These are phyloP conservation scores for Epirrhoe tristata DNA, from an alignment of 2,888 invertebrate species.

Conservation along the genomic window DNA sequence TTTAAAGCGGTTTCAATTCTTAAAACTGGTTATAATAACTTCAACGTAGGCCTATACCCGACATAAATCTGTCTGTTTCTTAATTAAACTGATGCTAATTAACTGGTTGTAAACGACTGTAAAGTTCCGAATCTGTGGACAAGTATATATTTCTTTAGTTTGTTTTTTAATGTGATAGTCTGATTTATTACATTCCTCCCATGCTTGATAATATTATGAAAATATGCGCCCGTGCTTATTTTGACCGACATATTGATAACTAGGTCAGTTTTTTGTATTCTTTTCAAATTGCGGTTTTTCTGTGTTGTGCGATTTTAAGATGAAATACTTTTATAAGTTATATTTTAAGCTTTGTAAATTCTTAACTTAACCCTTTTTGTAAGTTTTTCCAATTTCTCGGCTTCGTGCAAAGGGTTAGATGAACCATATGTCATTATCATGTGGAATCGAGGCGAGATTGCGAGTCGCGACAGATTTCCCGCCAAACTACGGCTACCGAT, in stretches of 20 bases:
- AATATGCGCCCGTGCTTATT: background rate
- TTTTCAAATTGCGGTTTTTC: too few species aligned
- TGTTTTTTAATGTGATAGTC: slow-evolving; percentile 2
- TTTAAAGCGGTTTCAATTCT: background rate
- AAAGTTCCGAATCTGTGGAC: slow-evolving; percentile 3
- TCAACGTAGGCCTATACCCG: slow-evolving; percentile 2
- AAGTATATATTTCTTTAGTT: slow-evolving; percentile 17
- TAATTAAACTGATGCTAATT: slow-evolving; percentile 12
- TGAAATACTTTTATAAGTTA: too few species aligned
- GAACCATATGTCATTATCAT: slow-evolving; percentile 22
- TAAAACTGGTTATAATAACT: background rate
- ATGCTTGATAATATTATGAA: background rate
- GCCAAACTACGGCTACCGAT: slow-evolving; percentile 60
- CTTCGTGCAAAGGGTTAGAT: slow-evolving; percentile 3
- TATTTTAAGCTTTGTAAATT: too few species aligned
- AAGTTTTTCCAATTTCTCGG: background rate
- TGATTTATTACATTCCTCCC: slow-evolving; percentile 11
- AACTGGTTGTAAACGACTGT: slow-evolving; percentile 6
- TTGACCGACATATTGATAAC: background rate
- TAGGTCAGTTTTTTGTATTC: too few species aligned
- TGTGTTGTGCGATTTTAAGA: too few species aligned
- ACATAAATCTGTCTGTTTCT: slow-evolving; percentile 10
- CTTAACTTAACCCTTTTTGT: too few species aligned
- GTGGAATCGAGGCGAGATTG: slow-evolving; percentile 41
- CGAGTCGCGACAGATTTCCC: slow-evolving; percentile 66